phyloP scores from a whole-genome alignment of 2,113 vertebrate species.

The Ammospiza caudacuta region DNA sequence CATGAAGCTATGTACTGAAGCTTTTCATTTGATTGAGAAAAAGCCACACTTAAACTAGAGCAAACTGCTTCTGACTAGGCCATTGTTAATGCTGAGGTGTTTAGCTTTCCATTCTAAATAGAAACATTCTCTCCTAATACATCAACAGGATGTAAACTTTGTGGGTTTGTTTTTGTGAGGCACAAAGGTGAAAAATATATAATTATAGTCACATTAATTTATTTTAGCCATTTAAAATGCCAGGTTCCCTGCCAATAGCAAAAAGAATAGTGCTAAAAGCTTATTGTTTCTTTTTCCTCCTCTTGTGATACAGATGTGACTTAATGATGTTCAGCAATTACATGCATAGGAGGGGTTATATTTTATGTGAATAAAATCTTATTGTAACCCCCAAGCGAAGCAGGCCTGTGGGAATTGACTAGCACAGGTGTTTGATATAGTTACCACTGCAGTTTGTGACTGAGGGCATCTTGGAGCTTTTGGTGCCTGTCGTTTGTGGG shows the following conservation, averaged over 20 bases:
- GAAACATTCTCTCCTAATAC: background rate
- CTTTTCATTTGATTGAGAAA: background rate
- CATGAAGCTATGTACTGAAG: background rate
- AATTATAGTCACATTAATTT: background rate
- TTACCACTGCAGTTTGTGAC: background rate
- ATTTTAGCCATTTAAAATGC: background rate
- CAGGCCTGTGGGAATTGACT: background rate
- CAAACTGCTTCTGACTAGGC: background rate
- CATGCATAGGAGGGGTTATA: background rate
- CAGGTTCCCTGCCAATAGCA: background rate
- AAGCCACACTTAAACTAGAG: background rate
- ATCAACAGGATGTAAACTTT: background rate
- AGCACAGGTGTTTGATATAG: background rate
- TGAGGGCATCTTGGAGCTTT: background rate
- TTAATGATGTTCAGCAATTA: background rate
- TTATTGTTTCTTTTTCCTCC: background rate
- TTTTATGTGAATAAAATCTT: slow-evolving; percentile 25
- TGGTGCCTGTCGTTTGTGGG: background rate
- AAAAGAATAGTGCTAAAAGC: background rate
- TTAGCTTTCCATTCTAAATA: slow-evolving; percentile 29
- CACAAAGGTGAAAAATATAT: background rate
- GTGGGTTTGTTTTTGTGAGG: background rate
- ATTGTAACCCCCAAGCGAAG: background rate
- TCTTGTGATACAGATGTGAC: background rate
- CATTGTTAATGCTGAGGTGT: slow-evolving; percentile 8